Percentiles rank a stretch among this genome's conserved stretches.
These are phyloP conservation scores for Trachymyrmex septentrionalis DNA, from an alignment of 1,140 invertebrate genomes.

Conservation along the genomic window DNA sequence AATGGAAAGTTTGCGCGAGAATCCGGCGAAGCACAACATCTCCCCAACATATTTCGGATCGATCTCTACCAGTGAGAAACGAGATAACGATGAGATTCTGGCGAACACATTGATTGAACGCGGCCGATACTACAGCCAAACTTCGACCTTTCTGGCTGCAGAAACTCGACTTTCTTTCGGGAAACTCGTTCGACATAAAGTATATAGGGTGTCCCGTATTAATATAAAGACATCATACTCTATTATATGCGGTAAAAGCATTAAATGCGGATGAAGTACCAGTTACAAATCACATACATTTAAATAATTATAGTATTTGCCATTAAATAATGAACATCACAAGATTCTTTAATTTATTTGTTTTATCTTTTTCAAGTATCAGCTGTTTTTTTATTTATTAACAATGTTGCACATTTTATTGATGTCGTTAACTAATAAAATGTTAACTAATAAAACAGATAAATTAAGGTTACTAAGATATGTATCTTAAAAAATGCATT, in stretches of 20 bases:
- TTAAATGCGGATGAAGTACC: no score
- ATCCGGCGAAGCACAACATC: conserved; percentile 6
- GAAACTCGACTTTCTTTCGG: conserved; percentile 38
- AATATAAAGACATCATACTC: background rate
- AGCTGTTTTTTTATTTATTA: no score
- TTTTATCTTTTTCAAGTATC: no score
- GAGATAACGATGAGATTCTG: conserved; percentile 38
- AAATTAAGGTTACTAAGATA: no score
- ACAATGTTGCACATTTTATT: no score
- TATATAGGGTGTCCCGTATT: background rate
- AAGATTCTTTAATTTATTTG: no score
- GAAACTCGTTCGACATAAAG: background rate
- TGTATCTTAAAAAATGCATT: no score
- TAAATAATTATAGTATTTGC: no score
- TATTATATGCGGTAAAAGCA: background rate
- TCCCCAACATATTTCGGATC: conserved; percentile 23
- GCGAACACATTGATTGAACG: conserved; percentile 34
- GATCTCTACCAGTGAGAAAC: conserved; percentile 32
- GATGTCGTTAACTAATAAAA: no score
- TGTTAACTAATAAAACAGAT: no score
- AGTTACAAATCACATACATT: no score
- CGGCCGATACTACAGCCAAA: conserved; percentile 13
- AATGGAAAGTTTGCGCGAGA: conserved; percentile 51
- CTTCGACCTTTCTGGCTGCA: background rate
- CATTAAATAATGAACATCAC: no score